Percentiles rank a stretch among this genome's conserved stretches.
phyloP scores from a whole-genome alignment of 2,113 vertebrate genomes.

The Oncorhynchus nerka region DNA sequence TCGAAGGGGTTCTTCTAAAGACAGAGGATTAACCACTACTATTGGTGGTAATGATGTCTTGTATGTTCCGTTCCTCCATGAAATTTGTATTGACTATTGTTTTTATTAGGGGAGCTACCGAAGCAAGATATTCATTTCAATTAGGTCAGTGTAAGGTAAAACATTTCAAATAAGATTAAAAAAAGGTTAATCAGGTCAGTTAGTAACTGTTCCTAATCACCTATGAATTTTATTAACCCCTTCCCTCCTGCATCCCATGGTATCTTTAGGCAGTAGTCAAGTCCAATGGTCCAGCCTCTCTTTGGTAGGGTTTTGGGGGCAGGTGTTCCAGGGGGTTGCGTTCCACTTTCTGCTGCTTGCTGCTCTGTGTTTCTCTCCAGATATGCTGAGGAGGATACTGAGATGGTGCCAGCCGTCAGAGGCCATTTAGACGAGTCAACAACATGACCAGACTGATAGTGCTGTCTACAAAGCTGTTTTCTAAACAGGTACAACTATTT shows the following conservation, averaged over 20 bases:
- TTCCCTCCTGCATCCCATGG: background rate
- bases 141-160: no score
- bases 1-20: background rate
- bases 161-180: no score
- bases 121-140: no score
- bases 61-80: no score
- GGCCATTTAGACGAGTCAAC: background rate
- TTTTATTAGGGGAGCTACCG: no score
- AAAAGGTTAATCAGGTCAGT: no score
- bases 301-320: conserved; percentile 5
- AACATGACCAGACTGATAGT: background rate
- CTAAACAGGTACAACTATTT: no score
- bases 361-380: conserved; percentile 65
- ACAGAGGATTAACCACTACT: background rate
- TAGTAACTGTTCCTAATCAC: no score
- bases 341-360: conserved; percentile 67
- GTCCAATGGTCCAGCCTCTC: background rate
- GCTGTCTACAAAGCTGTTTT: no score
- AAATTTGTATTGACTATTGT: background rate
- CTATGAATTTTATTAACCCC: no score
- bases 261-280: background rate
- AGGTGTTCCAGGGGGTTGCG: conserved; percentile 27
- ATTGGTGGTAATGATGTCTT: background rate
- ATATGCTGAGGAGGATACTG: conserved; percentile 41
- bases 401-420: background rate